Percentiles rank a stretch among this genome's conserved stretches.
Evolutionary conservation across 2,113 vertebrate genomes (phyloP).

Genomic region (Istiophorus platypterus): DNA sequence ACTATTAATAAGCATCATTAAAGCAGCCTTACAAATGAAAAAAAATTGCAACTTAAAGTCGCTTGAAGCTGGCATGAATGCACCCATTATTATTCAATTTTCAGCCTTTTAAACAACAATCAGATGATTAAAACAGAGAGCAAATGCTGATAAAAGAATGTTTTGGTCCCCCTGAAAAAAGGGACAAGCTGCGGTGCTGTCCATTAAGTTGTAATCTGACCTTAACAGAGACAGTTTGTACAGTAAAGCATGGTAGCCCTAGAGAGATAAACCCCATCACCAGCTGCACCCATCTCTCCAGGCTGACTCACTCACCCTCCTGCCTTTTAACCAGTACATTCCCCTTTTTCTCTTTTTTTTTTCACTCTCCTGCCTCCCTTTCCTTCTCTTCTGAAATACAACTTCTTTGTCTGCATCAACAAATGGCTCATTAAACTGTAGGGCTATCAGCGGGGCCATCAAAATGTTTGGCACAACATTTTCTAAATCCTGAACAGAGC

Average conservation of each 20-base stretch:
- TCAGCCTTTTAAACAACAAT: slow-evolving; percentile 12
- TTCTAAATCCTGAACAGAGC: slow-evolving; percentile 44
- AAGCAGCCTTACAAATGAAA: slow-evolving; percentile 46
- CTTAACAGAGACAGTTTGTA: slow-evolving; percentile 62
- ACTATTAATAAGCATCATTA: slow-evolving; percentile 30
- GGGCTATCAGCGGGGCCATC: slow-evolving; percentile 32
- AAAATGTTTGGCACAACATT: slow-evolving; percentile 61
- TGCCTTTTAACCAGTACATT: slow-evolving; percentile 50
- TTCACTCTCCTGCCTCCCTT: slow-evolving; percentile 34
- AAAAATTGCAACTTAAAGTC: slow-evolving; percentile 32
- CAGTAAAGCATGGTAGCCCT: slow-evolving; percentile 80
- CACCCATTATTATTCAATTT: slow-evolving; percentile 16
- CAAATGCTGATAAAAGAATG: slow-evolving; percentile 23
- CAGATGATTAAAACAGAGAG: slow-evolving; percentile 36
- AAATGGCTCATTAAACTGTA: slow-evolving; percentile 34
- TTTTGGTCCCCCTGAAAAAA: slow-evolving; percentile 25
- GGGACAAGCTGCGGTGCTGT: slow-evolving; percentile 29
- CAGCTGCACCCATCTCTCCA: slow-evolving; percentile 90
- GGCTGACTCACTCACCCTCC: slow-evolving; percentile 67
- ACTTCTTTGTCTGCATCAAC: slow-evolving; percentile 41
- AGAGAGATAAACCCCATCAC: slow-evolving; percentile 88
- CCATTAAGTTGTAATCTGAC: slow-evolving; percentile 29
- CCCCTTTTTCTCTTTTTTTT: slow-evolving; percentile 49
- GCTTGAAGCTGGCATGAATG: slow-evolving; percentile 34
- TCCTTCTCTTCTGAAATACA: slow-evolving; percentile 46